Percentiles rank a stretch among this genome's conserved stretches.
Evolutionary conservation across 2,888 invertebrate species (phyloP).

Genomic region (Amaurobius ferox): DNA sequence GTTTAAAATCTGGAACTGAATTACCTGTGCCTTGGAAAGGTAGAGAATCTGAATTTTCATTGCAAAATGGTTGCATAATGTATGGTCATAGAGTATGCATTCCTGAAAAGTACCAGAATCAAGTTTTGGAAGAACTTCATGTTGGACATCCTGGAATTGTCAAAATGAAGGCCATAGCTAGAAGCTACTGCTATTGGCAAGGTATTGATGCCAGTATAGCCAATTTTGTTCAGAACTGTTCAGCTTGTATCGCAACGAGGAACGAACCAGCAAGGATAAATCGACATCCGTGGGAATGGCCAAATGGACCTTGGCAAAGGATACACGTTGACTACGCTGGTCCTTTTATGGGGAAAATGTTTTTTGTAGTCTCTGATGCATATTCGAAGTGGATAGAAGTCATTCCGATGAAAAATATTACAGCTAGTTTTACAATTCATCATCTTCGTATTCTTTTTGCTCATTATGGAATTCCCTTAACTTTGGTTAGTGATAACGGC

Average conservation of each 20-base stretch:
- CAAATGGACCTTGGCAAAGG: slow-evolving; percentile 76
- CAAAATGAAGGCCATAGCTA: slow-evolving; percentile 42
- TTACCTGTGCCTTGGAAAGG: slow-evolving; percentile 47
- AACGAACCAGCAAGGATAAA: slow-evolving; percentile 50
- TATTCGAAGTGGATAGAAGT: slow-evolving; percentile 49
- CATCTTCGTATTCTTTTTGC: no score
- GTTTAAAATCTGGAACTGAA: slow-evolving; percentile 48
- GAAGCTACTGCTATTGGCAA: slow-evolving; percentile 46
- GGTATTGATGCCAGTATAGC: slow-evolving; percentile 41
- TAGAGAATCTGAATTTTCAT: slow-evolving; percentile 54
- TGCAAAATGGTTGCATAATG: slow-evolving; percentile 52
- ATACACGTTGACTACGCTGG: slow-evolving; percentile 79
- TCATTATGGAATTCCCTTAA: no score
- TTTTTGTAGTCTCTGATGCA: slow-evolving; percentile 35
- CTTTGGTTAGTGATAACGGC: no score
- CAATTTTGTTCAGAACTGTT: slow-evolving; percentile 50
- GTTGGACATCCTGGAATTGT: slow-evolving; percentile 50
- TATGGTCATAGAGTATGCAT: slow-evolving; percentile 54
- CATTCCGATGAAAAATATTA: slow-evolving; percentile 32
- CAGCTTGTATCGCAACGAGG: slow-evolving; percentile 49
- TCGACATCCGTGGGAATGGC: slow-evolving; percentile 52
- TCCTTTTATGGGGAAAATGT: slow-evolving; percentile 74
- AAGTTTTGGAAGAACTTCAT: slow-evolving; percentile 27
- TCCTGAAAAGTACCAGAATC: slow-evolving; percentile 47
- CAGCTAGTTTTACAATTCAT: no score